Evolutionary conservation across 2,113 vertebrate species (phyloP).

Genomic region (human): GRCh38 chr7:48488501-48489000

Average conservation of each 20-base stretch:
- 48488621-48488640: neutral
- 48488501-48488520: neutral
- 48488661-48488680: neutral
- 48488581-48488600: neutral
- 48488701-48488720: neutral
- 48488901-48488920: constrained; percentile 70
- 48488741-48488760: neutral
- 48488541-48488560: neutral
- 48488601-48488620: neutral
- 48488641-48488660: neutral
- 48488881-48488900: constrained; percentile 65
- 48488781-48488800: neutral
- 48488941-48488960: neutral
- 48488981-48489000: constrained; percentile 47
- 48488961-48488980: constrained; percentile 60
- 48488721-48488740: neutral
- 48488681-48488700: neutral
- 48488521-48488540: neutral
- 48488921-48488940: constrained; percentile 37
- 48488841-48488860: constrained; percentile 68
- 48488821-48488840: constrained; percentile 20
- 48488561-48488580: neutral
- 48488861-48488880: constrained; percentile 55
- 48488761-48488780: neutral
- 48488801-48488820: constrained; percentile 38